Evolutionary conservation across 2,797 vertebrate genomes (phyloP).

Genomic region (Nasua narica): DNA sequence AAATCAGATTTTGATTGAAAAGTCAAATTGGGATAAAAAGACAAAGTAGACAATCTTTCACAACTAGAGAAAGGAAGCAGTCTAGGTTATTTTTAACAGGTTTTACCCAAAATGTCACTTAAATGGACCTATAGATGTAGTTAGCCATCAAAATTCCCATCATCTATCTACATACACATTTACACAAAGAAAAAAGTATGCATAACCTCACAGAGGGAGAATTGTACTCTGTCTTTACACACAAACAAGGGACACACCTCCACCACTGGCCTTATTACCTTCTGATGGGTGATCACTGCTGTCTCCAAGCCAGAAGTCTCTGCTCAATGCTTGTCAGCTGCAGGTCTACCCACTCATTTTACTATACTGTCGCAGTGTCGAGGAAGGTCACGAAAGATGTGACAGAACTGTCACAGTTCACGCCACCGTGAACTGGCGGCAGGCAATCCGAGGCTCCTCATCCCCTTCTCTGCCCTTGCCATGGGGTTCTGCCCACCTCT

Average conservation of each 20-base stretch:
- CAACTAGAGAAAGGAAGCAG: neutral
- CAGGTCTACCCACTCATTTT: neutral
- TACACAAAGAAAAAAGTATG: neutral
- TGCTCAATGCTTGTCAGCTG: fast-evolving
- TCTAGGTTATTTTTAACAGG: neutral
- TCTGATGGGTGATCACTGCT: neutral
- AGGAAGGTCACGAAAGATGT: neutral
- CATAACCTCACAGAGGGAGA: neutral
- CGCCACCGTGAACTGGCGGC: neutral
- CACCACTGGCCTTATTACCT: fast-evolving
- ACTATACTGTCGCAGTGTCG: neutral
- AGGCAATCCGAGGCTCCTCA: neutral
- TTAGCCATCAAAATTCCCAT: neutral
- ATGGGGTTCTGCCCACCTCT: neutral
- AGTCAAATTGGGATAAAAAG: slow-evolving; percentile 17
- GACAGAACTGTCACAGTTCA: too few relatives aligned
- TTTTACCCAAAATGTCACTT: neutral
- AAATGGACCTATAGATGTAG: neutral
- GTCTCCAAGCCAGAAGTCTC: neutral
- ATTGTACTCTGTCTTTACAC: too few relatives aligned
- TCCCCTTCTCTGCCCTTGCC: neutral
- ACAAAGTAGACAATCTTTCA: slow-evolving; percentile 17
- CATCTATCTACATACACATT: neutral
- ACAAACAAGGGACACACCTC: neutral
- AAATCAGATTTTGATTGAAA: slow-evolving; percentile 35